Evolutionary conservation across 2,797 vertebrate species (phyloP), one percentile per base, ranked within the genome.

Genomic region (Crypturellus tataupa): DNA sequence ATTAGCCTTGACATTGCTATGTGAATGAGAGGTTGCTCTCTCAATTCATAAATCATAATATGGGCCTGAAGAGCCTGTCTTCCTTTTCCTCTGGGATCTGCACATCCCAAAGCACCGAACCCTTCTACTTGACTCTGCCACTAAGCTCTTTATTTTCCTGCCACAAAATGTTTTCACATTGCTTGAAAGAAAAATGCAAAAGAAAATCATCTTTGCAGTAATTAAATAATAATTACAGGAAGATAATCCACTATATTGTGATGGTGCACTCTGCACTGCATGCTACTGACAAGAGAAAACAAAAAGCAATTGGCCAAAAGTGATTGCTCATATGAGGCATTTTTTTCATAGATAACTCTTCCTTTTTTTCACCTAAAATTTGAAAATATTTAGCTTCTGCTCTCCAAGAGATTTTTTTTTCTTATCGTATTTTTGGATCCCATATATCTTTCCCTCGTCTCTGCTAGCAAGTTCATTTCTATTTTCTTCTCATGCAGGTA

Each of bases 361-460:
- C 0, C n/a, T n/a, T 9, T 73, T 73, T 80, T 68, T 40, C 33
- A 63, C 42, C 23, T 33, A 67, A 79, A 79, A 59, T 62, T 47
- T 76, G 47, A 70, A 90, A 69, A 60, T 5, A 35, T 42, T 86
- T 33, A 62, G 46, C 31, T 72, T 25, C 29, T 76, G 25, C 12
- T 46, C 20, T 83, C 37, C 12, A 62, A 27, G 2, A 9, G 24
- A 20, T 33, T 3, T 24, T 35, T 73, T 67, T 39, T 12, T 42
- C 75, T 53, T n/a, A 27, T 33, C 46, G 2, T 5, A 44, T 63
- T 68, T 71, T 37, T 40, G 83, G 58, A 55, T 85, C 9, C 19
- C 1, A 29, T 0, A 14, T n/a, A 39, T 37, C 1, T 0, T 4
- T 11, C 14, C 2, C 2, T 13, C 21, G 16, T 77, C 13, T 49